Evolutionary conservation across 2,888 invertebrate species (phyloP).

Genomic region (Diarsia brunnea): DNA sequence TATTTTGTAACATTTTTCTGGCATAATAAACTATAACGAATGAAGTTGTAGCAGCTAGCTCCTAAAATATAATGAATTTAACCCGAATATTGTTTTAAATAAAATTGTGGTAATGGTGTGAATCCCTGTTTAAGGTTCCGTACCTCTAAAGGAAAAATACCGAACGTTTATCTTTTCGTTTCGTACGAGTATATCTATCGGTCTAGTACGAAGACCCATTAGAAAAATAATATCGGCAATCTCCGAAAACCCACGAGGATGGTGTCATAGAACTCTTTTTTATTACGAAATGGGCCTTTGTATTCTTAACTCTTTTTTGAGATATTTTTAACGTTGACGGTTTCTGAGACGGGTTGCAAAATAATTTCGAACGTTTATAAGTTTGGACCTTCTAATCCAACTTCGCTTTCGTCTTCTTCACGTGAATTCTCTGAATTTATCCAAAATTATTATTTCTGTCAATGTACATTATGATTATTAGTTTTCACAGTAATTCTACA

Average conservation of each 20-base stretch:
- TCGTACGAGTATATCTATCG: not conserved
- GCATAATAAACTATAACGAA: too few relatives aligned
- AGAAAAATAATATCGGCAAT: not conserved
- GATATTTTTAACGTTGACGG: not conserved
- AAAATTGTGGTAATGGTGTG: not conserved
- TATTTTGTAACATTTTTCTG: not conserved
- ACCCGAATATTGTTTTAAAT: too few relatives aligned
- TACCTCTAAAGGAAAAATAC: not conserved
- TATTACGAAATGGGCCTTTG: not conserved
- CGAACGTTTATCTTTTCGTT: not conserved
- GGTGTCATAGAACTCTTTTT: not conserved
- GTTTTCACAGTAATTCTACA: slow-evolving; percentile 52
- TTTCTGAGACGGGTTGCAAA: not conserved
- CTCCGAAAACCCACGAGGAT: not conserved
- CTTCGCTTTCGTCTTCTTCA: not conserved
- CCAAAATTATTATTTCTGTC: slow-evolving; percentile 48
- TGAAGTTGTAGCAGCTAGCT: not conserved
- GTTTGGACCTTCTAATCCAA: not conserved
- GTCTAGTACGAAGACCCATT: not conserved
- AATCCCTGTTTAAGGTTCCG: not conserved
- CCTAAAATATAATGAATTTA: too few relatives aligned
- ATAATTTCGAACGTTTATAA: not conserved
- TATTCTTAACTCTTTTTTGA: not conserved
- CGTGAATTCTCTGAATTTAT: slow-evolving; percentile 4
- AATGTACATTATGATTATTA: slow-evolving; percentile 56